A percentile compares a stretch with the other conserved stretches of the same genome.
Evolutionary conservation across 2,113 vertebrate species (phyloP).

Genomic region (Taurulus bubalis): DNA sequence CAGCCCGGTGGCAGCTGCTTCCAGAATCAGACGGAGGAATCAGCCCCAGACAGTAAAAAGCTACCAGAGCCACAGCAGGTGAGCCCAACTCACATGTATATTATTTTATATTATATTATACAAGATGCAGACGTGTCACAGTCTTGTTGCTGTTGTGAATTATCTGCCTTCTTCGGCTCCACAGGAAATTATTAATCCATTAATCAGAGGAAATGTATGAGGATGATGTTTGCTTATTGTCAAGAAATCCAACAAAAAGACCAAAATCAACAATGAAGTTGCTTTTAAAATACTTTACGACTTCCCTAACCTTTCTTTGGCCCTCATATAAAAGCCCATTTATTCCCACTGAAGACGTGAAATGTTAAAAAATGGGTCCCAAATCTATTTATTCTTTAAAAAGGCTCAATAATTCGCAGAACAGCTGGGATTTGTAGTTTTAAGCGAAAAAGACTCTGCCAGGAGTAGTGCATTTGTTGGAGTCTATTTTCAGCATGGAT

Average conservation of each 20-base stretch:
- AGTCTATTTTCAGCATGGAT: background rate
- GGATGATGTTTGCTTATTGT: background rate
- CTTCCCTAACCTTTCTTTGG: background rate
- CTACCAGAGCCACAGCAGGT: slow-evolving; percentile 78
- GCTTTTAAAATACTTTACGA: background rate
- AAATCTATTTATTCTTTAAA: background rate
- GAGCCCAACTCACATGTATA: slow-evolving; percentile 19
- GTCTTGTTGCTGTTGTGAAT: background rate
- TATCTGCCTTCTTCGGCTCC: background rate
- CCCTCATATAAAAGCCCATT: background rate
- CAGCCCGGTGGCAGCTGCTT: slow-evolving; percentile 78
- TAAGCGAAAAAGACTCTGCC: background rate
- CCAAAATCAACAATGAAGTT: background rate
- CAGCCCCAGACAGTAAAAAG: slow-evolving; percentile 73
- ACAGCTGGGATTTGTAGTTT: background rate
- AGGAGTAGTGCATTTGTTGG: background rate
- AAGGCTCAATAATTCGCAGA: background rate
- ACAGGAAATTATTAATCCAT: background rate
- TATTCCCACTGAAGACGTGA: background rate
- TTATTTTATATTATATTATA: background rate
- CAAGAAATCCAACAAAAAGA: background rate
- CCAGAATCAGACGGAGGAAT: slow-evolving; percentile 80
- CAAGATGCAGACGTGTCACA: slow-evolving; percentile 3
- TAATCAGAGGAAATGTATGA: background rate
- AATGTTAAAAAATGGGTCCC: background rate